Conservation (phyloP, 2,797 vertebrate species). For the Neostethus bicornis region DNA sequence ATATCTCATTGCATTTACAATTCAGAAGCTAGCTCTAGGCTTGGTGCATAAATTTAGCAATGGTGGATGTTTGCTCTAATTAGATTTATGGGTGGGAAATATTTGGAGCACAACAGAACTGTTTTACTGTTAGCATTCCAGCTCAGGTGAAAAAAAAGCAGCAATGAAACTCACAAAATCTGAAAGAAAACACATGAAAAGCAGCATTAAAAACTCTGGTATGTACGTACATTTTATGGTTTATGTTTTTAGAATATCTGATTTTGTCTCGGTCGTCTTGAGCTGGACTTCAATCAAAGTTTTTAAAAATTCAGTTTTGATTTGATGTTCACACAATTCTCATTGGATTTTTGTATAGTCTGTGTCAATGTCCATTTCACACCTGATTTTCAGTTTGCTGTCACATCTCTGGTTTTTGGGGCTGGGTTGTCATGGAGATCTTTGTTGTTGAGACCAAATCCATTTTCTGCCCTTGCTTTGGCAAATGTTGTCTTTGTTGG, state of each 20-base stretch:
- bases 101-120: conserved; percentile 62
- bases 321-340: too few relatives aligned
- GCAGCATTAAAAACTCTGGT: conserved; percentile 23
- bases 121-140: conserved; percentile 71
- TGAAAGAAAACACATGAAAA: conserved; percentile 58
- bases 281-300: too few relatives aligned
- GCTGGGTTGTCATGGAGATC: too few relatives aligned
- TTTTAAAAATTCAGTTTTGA: too few relatives aligned
- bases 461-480: too few relatives aligned
- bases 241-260: neutral
- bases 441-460: too few relatives aligned
- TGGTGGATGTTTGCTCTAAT: conserved; percentile 73
- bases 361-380: too few relatives aligned
- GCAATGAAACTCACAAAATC: conserved; percentile 59
- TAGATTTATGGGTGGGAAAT: conserved; percentile 71
- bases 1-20: conserved; percentile 67
- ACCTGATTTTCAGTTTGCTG: too few relatives aligned
- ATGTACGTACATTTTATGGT: neutral
- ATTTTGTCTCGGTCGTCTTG: too few relatives aligned
- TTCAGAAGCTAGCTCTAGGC: conserved; percentile 59
- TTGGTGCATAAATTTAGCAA: conserved; percentile 67
- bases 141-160: conserved; percentile 69
- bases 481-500: too few relatives aligned
- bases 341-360: too few relatives aligned
- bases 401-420: too few relatives aligned